These are phyloP conservation scores for Drosophila paulistorum DNA, from an alignment of 1,140 invertebrate genomes.

Conservation along the genomic window DNA sequence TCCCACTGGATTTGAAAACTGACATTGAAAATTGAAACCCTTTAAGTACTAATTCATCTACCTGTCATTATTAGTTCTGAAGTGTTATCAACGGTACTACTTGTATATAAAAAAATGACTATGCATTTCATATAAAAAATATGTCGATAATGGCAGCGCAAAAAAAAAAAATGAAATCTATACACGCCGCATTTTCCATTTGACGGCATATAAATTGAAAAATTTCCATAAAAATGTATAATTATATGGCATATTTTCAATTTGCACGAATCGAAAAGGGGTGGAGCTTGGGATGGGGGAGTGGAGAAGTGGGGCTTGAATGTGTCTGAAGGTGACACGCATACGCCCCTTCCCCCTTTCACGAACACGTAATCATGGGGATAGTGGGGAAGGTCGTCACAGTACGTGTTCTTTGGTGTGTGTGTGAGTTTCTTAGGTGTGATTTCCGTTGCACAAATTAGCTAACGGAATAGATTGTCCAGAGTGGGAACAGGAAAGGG, in stretches of 20 bases:
- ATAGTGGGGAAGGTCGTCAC: neutral
- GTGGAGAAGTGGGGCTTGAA: neutral
- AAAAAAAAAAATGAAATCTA: constrained; percentile 34
- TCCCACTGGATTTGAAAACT: too few species aligned
- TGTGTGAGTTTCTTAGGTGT: constrained; percentile 25
- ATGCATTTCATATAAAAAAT: neutral
- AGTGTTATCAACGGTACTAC: neutral
- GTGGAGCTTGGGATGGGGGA: too few species aligned
- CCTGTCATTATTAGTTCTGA: neutral
- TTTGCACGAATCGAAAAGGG: constrained; percentile 56
- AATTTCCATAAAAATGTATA: constrained; percentile 80
- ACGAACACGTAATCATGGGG: constrained; percentile 6
- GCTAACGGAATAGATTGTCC: constrained; percentile 16
- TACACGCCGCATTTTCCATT: constrained; percentile 63
- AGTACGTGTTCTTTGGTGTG: constrained; percentile 4
- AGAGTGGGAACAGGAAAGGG: neutral
- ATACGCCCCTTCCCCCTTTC: neutral
- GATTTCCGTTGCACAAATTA: constrained; percentile 71
- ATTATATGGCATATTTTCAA: constrained; percentile 78
- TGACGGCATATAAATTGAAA: constrained; percentile 81
- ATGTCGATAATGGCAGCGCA: constrained; percentile 2
- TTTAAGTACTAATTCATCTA: neutral
- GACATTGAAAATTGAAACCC: neutral
- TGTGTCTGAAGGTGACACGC: constrained; percentile 10
- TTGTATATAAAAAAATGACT: neutral